Base-by-base conservation (phyloP, 2,888 invertebrate genomes). In the Andrena hattorfiana region DNA sequence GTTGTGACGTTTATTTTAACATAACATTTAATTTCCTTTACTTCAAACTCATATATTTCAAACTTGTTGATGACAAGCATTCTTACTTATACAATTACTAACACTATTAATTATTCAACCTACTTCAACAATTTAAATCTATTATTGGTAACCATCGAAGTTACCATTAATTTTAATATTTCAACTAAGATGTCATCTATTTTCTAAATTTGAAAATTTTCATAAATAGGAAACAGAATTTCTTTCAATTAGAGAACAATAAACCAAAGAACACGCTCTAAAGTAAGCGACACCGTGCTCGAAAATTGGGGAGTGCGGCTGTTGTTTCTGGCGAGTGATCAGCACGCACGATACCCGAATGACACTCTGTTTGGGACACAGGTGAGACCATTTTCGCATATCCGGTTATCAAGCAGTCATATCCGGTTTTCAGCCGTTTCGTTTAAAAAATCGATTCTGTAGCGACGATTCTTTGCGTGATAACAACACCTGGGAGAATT, bases 341-440 rank as follows among this genome's bases (percentile, higher is more conserved):
- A 48, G 23, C 28, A 77, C 79, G 79, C 79, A 59, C 59, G 70
- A 32, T 80, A 71, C 59, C 70, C 78, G 77, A 76, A 16, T 77
- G 78, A 77, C 79, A 77, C 77, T 66, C 78, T 79, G 69, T 69
- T 69, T 51, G 67, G 49, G 63, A 80, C 75, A 35, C 66, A 62
- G 75, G 66, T 77, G 68, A 56, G 71, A 81, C 85, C 86, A 69
- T 88, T 87, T 85, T 85, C 86, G 86, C 81, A 82, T 84, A 79
- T 89, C 88, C 88, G 88, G 86, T 84, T 82, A 86, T 84, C 86
- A 84, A 81, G 76, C 83, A 77, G 82, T 82, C 86, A 85, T 87
- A 89, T 89, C 86, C 88, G 88, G 81, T 76, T n/a, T 20, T 2
- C 16, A 16, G 26, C 6, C 20, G 72, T 26, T 49, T 30, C n/a